Percentiles rank a stretch among this genome's conserved stretches.
These are phyloP conservation scores for Phataginus tricuspis DNA, from an alignment of 2,797 vertebrate species.

Conservation along the genomic window DNA sequence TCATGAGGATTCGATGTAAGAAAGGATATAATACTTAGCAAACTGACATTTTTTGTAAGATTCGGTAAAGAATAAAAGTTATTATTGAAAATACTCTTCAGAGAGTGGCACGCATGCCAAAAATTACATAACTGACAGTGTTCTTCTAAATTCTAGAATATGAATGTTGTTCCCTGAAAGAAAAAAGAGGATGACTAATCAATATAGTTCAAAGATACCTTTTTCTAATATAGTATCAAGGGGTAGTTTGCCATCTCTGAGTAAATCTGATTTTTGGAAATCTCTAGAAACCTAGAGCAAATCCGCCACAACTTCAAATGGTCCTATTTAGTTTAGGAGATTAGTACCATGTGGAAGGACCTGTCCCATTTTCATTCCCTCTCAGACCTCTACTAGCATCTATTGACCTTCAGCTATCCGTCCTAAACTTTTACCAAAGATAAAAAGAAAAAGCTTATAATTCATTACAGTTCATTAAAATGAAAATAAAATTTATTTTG, in stretches of 20 bases:
- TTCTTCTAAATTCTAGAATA: neutral
- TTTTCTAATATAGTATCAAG: neutral
- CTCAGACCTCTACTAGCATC: slow-evolving; percentile 61
- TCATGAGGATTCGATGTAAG: neutral
- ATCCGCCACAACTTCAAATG: neutral
- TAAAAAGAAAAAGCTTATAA: slow-evolving; percentile 84
- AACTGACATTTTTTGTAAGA: neutral
- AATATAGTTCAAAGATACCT: neutral
- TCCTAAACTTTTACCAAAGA: slow-evolving; percentile 81
- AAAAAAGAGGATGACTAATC: neutral
- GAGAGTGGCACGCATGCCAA: neutral
- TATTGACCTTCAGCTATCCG: slow-evolving; percentile 73
- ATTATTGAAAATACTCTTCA: neutral
- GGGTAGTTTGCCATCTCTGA: neutral
- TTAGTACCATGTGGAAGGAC: neutral
- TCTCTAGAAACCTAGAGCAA: slow-evolving; percentile 21
- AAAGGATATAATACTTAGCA: neutral
- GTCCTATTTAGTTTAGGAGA: neutral
- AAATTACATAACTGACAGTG: neutral
- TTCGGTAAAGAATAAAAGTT: neutral
- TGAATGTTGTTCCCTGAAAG: neutral
- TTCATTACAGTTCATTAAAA: slow-evolving; percentile 89
- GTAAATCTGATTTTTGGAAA: neutral
- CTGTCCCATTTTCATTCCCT: slow-evolving; percentile 45
- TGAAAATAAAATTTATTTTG: slow-evolving; percentile 89